These are phyloP conservation scores for Cantharis lateralis DNA, from an alignment of 2,888 invertebrate genomes.

Conservation along the genomic window DNA sequence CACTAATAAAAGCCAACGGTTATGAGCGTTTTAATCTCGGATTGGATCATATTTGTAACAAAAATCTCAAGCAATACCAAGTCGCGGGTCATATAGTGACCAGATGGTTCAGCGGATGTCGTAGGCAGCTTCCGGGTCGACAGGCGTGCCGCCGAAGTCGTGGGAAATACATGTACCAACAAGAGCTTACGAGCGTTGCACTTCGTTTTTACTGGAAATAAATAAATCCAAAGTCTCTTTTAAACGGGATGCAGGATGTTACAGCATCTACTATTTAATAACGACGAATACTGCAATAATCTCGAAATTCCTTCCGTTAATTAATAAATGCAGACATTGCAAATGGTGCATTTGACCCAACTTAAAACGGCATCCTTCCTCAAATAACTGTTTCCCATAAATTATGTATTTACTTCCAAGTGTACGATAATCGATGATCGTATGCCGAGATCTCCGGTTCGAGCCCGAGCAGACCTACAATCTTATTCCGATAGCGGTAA, in stretches of 20 bases:
- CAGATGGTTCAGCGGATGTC: conserved; percentile 39
- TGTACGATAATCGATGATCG: background rate
- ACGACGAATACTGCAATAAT: background rate
- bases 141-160: conserved; percentile 28
- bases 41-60: conserved; percentile 7
- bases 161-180: conserved; percentile 22
- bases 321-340: conserved; percentile 16
- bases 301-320: background rate
- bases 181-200: background rate
- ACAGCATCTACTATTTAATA: background rate
- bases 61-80: conserved; percentile 17
- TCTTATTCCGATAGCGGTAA: no score
- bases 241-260: background rate
- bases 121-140: conserved; percentile 43
- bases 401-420: background rate
- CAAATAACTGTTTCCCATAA: background rate
- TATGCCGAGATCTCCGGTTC: no score
- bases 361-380: background rate
- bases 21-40: background rate
- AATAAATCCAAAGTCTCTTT: background rate
- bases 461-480: no score
- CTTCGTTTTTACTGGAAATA: background rate
- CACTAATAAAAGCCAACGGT: background rate
- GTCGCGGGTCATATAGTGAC: conserved; percentile 24
- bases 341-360: background rate